A percentile compares a stretch with the other conserved stretches of the same genome.
Conservation (phyloP, 2,113 vertebrate species). For the Cepphus grylle region DNA sequence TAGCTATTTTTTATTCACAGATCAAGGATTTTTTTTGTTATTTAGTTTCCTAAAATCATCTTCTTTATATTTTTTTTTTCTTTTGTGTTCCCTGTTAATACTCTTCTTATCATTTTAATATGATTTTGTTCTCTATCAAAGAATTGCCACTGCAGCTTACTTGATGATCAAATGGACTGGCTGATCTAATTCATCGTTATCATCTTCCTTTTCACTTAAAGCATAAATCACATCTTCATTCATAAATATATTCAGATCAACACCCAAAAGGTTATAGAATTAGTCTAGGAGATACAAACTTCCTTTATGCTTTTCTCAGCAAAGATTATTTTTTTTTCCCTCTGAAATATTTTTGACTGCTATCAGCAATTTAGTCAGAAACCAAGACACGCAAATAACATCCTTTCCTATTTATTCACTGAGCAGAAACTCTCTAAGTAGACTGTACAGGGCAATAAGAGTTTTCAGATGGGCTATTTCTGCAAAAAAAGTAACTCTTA, state of each 20-base stretch:
- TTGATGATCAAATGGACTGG: neutral
- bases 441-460: neutral
- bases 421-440: neutral
- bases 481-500: neutral
- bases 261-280: neutral
- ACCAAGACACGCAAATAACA: neutral
- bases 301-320: neutral
- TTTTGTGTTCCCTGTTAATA: neutral
- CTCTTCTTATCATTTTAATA: neutral
- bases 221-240: neutral
- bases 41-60: neutral
- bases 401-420: neutral
- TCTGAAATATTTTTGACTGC: neutral
- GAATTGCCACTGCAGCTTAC: neutral
- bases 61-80: neutral
- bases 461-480: neutral
- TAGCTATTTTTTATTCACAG: neutral
- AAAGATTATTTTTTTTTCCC: neutral
- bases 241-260: neutral
- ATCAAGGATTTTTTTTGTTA: neutral
- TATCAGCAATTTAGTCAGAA: constrained; percentile 5
- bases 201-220: neutral
- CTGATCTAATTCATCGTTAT: neutral
- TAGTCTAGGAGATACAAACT: neutral
- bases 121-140: neutral